phyloP scores from a whole-genome alignment of 2,113 vertebrate genomes.

The Coptodon bakossiorum region DNA sequence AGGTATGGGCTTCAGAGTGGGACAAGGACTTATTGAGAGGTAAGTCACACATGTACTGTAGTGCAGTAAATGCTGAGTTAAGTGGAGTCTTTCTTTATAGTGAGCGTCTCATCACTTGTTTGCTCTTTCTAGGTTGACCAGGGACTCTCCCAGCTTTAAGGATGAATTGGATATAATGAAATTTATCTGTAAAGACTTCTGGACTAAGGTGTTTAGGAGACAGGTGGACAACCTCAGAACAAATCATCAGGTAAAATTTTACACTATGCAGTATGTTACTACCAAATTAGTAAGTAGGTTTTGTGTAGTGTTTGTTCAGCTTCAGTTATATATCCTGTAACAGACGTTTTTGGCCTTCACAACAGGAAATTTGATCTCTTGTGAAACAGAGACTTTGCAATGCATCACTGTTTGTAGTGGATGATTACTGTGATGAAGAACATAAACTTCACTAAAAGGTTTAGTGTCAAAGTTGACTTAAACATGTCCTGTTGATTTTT shows the following conservation, averaged over 20 bases:
- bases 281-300: not conserved
- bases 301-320: not conserved
- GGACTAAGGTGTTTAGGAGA: constrained; percentile 79
- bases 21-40: constrained; percentile 84
- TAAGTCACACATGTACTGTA: constrained; percentile 3
- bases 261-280: not conserved
- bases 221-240: constrained; percentile 83
- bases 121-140: constrained; percentile 69
- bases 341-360: not conserved
- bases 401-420: not conserved
- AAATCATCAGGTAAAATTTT: constrained; percentile 79
- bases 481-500: not conserved
- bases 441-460: not conserved
- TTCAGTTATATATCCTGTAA: not conserved
- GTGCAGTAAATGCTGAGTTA: not conserved
- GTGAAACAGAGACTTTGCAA: not conserved
- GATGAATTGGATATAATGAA: constrained; percentile 84
- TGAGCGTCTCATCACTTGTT: not conserved
- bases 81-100: not conserved
- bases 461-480: not conserved
- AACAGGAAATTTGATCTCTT: not conserved
- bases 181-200: constrained; percentile 85
- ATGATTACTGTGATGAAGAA: not conserved
- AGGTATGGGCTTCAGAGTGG: constrained; percentile 82
- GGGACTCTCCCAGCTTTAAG: constrained; percentile 76